Conservation (phyloP, 1,140 invertebrate species). For the Chymomyza costata region DNA sequence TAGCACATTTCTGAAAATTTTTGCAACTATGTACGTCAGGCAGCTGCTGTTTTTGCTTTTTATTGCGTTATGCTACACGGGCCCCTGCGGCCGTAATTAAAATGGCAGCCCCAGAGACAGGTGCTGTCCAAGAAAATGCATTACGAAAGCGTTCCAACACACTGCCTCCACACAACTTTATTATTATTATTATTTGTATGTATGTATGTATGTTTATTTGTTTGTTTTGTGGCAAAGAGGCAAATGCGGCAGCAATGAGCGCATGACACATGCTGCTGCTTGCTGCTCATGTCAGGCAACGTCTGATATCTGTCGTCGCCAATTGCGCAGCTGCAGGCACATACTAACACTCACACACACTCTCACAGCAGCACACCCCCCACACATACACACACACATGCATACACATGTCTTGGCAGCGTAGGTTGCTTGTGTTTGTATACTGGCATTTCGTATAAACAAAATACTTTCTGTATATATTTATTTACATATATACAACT, state of each 20-base stretch:
- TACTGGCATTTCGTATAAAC: constrained; percentile 59
- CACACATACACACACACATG: constrained; percentile 14
- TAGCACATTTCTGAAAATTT: no score
- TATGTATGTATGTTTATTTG: no score
- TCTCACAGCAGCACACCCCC: constrained; percentile 4
- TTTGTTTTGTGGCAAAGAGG: no score
- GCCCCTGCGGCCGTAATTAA: no score
- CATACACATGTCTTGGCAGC: constrained; percentile 21
- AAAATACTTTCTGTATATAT: constrained; percentile 41
- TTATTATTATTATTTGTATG: no score
- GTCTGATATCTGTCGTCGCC: constrained; percentile 66
- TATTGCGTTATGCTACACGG: no score
- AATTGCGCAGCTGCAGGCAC: constrained; percentile 58
- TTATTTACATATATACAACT: constrained; percentile 1
- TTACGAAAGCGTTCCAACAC: constrained; percentile 52
- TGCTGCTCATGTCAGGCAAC: constrained; percentile 45
- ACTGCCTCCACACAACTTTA: constrained; percentile 50
- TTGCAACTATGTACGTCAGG: no score
- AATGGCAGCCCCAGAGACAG: constrained; percentile 44
- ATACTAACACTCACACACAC: constrained; percentile 7
- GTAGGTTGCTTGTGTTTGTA: constrained; percentile 42
- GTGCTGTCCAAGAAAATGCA: constrained; percentile 57
- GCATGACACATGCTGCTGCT: constrained; percentile 31
- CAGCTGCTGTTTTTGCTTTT: no score
- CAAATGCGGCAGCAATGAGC: background rate